Conservation (phyloP, 2,113 vertebrate genomes). For the Ageneiosus marmoratus region DNA sequence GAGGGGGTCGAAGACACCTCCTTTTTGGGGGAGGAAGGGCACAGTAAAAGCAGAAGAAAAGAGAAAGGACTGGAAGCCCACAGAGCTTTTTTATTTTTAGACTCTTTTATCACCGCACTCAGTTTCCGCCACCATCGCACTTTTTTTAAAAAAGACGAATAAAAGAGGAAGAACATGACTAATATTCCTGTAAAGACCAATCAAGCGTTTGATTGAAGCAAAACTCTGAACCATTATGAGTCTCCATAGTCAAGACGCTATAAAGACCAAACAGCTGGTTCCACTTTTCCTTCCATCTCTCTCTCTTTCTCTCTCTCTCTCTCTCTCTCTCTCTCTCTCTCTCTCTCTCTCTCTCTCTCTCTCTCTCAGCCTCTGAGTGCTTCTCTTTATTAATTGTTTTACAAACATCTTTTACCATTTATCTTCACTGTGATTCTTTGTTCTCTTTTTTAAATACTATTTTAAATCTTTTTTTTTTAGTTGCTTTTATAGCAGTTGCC, state of each 20-base stretch:
- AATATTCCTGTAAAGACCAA: constrained; percentile 72
- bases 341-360: not conserved
- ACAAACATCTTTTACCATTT: not conserved
- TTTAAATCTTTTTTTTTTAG: too few species aligned
- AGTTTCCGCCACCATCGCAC: not conserved
- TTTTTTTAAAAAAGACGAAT: not conserved
- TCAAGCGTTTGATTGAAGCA: constrained; percentile 68
- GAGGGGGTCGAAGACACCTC: constrained; percentile 43
- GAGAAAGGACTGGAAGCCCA: constrained; percentile 17
- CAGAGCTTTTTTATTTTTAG: constrained; percentile 16
- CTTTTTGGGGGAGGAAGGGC: constrained; percentile 46
- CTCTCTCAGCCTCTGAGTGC: not conserved
- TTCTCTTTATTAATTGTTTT: not conserved
- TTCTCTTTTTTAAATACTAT: too few species aligned
- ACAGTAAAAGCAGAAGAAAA: constrained; percentile 52
- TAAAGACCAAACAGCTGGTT: constrained; percentile 82
- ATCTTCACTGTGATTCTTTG: not conserved
- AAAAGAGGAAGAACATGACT: constrained; percentile 55
- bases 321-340: not conserved
- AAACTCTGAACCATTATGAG: constrained; percentile 56
- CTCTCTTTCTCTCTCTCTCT: not conserved
- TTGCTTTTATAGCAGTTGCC: too few species aligned
- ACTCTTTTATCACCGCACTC: constrained; percentile 55
- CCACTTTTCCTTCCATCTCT: constrained; percentile 68
- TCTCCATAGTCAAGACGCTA: constrained; percentile 56